Evolutionary conservation across 35 echinoderm and acorn worm species (phyloP).

Genomic region (Heliocidaris erythrogramma): DNA sequence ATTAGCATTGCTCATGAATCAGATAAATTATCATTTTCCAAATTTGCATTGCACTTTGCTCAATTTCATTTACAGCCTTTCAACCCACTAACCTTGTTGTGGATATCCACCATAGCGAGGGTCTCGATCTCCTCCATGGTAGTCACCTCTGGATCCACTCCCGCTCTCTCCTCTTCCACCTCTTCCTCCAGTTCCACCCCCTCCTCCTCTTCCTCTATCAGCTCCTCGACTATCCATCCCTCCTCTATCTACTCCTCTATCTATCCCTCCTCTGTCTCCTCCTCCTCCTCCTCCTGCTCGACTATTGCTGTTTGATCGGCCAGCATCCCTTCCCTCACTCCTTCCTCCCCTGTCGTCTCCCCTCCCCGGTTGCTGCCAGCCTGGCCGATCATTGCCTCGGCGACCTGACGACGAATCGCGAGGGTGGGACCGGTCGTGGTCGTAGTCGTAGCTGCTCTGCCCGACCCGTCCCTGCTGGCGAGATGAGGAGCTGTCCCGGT

Average conservation of each 20-base stretch:
- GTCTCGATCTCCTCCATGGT: slow-evolving; percentile 13
- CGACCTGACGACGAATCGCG: neutral
- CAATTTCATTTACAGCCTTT: no score
- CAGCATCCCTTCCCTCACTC: neutral
- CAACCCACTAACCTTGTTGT: neutral
- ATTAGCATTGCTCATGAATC: no score
- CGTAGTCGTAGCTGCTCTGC: neutral
- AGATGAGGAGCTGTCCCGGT: slow-evolving; percentile 15
- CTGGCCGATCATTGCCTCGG: neutral
- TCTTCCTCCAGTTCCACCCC: neutral
- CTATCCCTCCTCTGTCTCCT: slow-evolving; percentile 12
- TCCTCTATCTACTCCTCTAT: neutral
- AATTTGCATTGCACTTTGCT: no score
- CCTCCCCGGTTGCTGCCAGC: slow-evolving; percentile 4
- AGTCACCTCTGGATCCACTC: neutral
- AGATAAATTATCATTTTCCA: no score
- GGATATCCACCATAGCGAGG: slow-evolving; percentile 25
- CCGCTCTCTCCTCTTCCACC: neutral
- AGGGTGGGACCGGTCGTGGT: neutral
- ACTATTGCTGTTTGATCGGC: neutral
- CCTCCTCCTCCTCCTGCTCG: slow-evolving; percentile 1
- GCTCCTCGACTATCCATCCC: neutral
- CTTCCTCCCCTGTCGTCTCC: neutral
- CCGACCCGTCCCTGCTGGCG: neutral
- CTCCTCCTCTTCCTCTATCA: neutral